Percentiles rank a stretch among this genome's conserved stretches.
These are phyloP conservation scores for Lipophrys pholis DNA, from an alignment of 2,113 vertebrate species.

Conservation along the genomic window DNA sequence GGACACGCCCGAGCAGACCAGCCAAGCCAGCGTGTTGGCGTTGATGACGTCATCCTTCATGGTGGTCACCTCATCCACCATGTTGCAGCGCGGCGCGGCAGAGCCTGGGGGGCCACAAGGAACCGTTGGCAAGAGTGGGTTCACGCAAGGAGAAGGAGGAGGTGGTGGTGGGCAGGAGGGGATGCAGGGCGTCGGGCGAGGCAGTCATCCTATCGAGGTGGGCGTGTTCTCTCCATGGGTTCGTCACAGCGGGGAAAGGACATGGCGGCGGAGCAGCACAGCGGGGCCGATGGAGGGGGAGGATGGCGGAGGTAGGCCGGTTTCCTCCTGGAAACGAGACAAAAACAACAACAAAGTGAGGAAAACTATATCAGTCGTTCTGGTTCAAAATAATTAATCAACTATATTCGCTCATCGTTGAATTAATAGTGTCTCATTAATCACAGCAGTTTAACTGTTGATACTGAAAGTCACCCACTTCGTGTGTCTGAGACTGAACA, in stretches of 20 bases:
- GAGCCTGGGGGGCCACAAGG: conserved; percentile 63
- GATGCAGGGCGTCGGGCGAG: conserved; percentile 56
- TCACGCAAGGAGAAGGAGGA: conserved; percentile 70
- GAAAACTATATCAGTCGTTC: conserved; percentile 21
- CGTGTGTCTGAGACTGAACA: conserved; percentile 17
- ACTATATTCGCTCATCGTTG: conserved; percentile 32
- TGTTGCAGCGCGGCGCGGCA: conserved; percentile 70
- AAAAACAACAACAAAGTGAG: conserved; percentile 9
- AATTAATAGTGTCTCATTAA: conserved; percentile 39
- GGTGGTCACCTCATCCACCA: conserved; percentile 81
- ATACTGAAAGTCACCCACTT: conserved; percentile 22
- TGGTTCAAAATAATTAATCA: conserved; percentile 38
- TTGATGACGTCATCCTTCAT: conserved; percentile 91
- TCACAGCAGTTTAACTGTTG: conserved; percentile 33
- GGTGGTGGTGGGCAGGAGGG: conserved; percentile 74
- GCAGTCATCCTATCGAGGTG: conserved; percentile 77
- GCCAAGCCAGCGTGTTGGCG: conserved; percentile 91
- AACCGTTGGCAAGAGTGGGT: conserved; percentile 67
- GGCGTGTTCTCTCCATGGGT: conserved; percentile 68
- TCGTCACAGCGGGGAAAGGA: conserved; percentile 31
- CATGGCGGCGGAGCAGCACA: conserved; percentile 44
- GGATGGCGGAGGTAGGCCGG: conserved; percentile 37
- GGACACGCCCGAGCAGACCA: conserved; percentile 91
- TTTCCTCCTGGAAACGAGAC: conserved; percentile 28
- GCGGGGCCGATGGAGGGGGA: conserved; percentile 15